These are phyloP conservation scores for Ageneiosus marmoratus DNA, from an alignment of 2,113 vertebrate species.

Conservation along the genomic window DNA sequence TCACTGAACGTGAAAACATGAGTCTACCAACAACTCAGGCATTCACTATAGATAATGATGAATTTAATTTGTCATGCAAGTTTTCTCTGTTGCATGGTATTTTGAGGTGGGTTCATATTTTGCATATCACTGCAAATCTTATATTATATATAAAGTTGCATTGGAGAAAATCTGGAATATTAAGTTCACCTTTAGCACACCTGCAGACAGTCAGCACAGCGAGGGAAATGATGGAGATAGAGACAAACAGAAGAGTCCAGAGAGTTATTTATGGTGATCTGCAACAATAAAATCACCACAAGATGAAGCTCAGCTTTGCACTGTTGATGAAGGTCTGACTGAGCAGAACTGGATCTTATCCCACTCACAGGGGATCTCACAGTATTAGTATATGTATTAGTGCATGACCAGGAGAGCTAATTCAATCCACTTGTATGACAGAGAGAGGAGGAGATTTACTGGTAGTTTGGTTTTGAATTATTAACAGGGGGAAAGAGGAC, in stretches of 20 bases:
- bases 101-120: background rate
- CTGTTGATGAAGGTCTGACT: background rate
- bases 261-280: conserved; percentile 4
- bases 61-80: background rate
- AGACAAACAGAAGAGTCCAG: background rate
- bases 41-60: background rate
- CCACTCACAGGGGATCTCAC: background rate
- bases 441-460: conserved; percentile 43
- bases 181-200: background rate
- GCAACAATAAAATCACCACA: background rate
- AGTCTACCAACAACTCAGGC: background rate
- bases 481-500: conserved; percentile 43
- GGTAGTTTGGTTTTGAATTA: conserved; percentile 54
- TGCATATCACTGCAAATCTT: background rate
- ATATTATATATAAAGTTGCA: background rate
- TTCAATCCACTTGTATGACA: conserved; percentile 12
- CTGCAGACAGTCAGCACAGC: background rate
- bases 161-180: background rate
- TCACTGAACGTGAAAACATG: background rate
- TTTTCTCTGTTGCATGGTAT: background rate
- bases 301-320: background rate
- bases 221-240: background rate
- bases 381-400: conserved; percentile 22
- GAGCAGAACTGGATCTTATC: background rate
- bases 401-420: background rate